These are phyloP conservation scores for Panagrolaimus sp. DNA, from an alignment of 1,140 invertebrate genomes.

Conservation along the genomic window DNA sequence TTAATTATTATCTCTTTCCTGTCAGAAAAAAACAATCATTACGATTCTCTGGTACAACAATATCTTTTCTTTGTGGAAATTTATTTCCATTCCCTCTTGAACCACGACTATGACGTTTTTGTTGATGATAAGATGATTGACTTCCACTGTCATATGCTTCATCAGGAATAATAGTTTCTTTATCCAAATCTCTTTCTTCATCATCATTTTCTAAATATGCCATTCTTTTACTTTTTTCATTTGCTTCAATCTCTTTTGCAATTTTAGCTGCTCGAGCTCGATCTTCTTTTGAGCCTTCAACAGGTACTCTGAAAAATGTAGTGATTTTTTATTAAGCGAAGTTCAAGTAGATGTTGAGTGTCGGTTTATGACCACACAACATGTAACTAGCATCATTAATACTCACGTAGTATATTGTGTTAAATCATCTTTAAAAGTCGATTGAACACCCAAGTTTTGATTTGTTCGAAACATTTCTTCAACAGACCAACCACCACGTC, in stretches of 20 bases:
- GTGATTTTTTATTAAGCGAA: too few species aligned
- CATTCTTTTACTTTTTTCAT: not conserved
- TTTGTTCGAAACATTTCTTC: conserved; percentile 26
- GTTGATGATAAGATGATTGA: not conserved
- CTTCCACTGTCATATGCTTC: not conserved
- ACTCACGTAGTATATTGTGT: conserved; percentile 25
- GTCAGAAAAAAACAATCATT: too few species aligned
- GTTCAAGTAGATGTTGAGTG: too few species aligned
- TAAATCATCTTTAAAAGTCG: conserved; percentile 21
- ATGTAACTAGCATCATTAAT: not conserved
- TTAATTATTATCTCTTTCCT: too few species aligned
- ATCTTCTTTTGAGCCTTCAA: conserved; percentile 15
- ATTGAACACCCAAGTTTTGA: conserved; percentile 5
- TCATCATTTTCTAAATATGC: conserved; percentile 25
- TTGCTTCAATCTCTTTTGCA: conserved; percentile 20
- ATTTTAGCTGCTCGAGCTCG: conserved; percentile 16
- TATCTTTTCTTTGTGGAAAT: too few species aligned
- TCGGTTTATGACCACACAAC: not conserved
- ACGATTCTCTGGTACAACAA: too few species aligned
- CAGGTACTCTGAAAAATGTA: conserved; percentile 17
- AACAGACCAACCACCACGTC: conserved; percentile 12
- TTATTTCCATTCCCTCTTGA: not conserved
- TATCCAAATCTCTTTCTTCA: conserved; percentile 29
- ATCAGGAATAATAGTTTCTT: conserved; percentile 10
- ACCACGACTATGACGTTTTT: not conserved